These are phyloP conservation scores for Tautogolabrus adspersus DNA, from an alignment of 2,113 vertebrate species.

Conservation along the genomic window DNA sequence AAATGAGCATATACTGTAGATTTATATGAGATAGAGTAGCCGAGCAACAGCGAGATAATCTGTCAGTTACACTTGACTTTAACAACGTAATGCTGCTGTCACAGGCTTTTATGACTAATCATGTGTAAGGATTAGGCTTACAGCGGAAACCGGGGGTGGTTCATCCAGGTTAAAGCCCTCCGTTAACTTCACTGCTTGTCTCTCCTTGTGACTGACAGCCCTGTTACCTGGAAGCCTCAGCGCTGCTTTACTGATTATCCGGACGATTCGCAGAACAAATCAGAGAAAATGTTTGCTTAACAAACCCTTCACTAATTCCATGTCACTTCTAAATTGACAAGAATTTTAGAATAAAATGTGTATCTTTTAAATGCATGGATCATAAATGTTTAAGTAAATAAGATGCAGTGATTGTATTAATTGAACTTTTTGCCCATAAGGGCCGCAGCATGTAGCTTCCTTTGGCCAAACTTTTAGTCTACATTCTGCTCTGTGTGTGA, in stretches of 20 bases:
- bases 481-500: background rate
- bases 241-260: background rate
- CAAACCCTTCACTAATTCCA: too few relatives aligned
- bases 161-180: constrained; percentile 15
- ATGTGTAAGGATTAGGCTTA: constrained; percentile 33
- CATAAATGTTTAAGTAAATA: too few relatives aligned
- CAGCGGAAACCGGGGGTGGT: constrained; percentile 1
- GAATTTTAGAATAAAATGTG: too few relatives aligned
- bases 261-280: background rate
- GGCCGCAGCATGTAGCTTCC: too few relatives aligned
- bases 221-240: background rate
- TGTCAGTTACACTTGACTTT: constrained; percentile 15
- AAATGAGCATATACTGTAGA: too few relatives aligned
- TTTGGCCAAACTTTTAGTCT: background rate
- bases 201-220: background rate
- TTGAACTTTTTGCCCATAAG: background rate
- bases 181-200: constrained; percentile 12
- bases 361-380: too few relatives aligned
- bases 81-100: constrained; percentile 11
- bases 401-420: background rate
- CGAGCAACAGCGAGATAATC: background rate
- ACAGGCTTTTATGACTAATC: constrained; percentile 31
- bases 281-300: background rate
- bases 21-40: too few relatives aligned
- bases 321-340: too few relatives aligned